Conservation (phyloP, 2,797 vertebrate species). For the Chanos chanos region DNA sequence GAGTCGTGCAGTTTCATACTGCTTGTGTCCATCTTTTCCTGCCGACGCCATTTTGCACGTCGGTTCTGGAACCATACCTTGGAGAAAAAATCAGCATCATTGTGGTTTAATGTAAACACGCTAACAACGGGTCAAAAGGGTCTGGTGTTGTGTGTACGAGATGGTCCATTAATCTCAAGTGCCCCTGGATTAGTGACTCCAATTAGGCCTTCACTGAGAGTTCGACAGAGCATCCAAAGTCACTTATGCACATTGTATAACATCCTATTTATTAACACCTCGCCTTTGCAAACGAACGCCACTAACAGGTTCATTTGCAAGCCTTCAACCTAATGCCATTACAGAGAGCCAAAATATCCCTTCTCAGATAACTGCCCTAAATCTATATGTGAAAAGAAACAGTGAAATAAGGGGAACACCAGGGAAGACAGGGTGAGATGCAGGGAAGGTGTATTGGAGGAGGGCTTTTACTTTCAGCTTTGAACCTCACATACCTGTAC, state of each 20-base stretch:
- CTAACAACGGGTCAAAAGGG: neutral
- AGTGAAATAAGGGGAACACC: no score
- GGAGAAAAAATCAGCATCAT: no score
- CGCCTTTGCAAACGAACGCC: neutral
- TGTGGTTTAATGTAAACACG: no score
- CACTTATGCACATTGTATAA: neutral
- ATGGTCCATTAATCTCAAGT: neutral
- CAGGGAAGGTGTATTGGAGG: no score
- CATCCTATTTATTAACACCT: constrained; percentile 5
- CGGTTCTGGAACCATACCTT: constrained; percentile 97
- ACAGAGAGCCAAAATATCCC: neutral
- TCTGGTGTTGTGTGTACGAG: neutral
- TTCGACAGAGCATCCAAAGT: constrained; percentile 11
- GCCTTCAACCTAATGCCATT: constrained; percentile 11
- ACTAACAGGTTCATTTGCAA: neutral
- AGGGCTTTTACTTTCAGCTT: no score
- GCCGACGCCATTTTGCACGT: constrained; percentile 88
- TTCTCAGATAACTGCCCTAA: no score
- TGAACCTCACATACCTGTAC: constrained; percentile 78
- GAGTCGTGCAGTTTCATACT: constrained; percentile 86
- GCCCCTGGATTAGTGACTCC: neutral
- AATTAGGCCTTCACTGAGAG: neutral
- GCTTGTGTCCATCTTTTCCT: constrained; percentile 88
- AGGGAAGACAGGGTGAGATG: no score
- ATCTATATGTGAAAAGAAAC: no score